phyloP scores from a whole-genome alignment of 2,888 invertebrate genomes.

The Orthosia cruda region DNA sequence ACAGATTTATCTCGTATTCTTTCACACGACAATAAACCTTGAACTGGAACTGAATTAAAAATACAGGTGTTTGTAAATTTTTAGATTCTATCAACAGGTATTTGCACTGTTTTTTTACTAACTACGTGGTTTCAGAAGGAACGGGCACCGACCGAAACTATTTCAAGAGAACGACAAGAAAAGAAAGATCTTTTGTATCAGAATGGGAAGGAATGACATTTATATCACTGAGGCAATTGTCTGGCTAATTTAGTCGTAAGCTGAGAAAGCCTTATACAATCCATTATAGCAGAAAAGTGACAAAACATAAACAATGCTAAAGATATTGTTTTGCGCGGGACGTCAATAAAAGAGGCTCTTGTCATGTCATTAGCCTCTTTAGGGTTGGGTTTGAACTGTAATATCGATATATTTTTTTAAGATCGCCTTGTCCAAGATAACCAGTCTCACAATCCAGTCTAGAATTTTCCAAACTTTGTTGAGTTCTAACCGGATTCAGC shows the following conservation, averaged over 20 bases:
- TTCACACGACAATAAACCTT: constrained; percentile 36
- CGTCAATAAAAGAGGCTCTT: not conserved
- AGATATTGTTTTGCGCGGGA: not conserved
- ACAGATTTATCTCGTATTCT: constrained; percentile 59
- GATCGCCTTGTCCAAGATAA: too few relatives aligned
- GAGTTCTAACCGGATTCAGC: too few relatives aligned
- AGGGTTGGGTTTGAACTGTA: not conserved
- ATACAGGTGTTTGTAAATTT: not conserved
- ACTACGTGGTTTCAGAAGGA: constrained; percentile 23
- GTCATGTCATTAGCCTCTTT: constrained; percentile 21
- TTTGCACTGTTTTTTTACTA: constrained; percentile 8
- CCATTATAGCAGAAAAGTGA: constrained; percentile 18
- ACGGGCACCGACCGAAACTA: constrained; percentile 36
- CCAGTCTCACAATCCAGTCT: too few relatives aligned
- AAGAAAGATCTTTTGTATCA: constrained; percentile 33
- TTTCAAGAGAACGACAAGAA: constrained; percentile 41
- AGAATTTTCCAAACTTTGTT: too few relatives aligned
- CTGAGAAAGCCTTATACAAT: constrained; percentile 20
- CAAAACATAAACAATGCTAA: constrained; percentile 29
- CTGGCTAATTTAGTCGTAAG: not conserved
- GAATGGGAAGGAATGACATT: constrained; percentile 25
- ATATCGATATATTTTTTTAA: not conserved
- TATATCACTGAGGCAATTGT: not conserved
- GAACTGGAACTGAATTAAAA: constrained; percentile 23
- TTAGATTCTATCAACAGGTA: constrained; percentile 15